Evolutionary conservation across 2,113 vertebrate genomes (phyloP).

Genomic region (Rostratula benghalensis): DNA sequence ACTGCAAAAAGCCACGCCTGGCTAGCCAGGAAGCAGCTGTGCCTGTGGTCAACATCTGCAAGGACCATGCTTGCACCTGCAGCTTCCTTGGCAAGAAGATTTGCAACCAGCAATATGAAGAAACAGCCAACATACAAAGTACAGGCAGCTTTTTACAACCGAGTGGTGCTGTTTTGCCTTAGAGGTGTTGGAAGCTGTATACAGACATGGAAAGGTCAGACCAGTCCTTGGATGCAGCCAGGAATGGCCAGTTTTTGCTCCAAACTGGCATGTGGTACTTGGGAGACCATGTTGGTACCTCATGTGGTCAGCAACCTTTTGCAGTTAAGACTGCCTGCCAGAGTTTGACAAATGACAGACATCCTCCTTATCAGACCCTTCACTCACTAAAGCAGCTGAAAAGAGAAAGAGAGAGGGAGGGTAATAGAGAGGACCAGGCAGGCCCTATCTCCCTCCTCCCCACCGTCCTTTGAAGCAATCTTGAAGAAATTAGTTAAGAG

Average conservation of each 20-base stretch:
- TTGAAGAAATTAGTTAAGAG: neutral
- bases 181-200: neutral
- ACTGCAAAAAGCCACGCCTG: neutral
- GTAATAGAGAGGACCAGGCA: neutral
- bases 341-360: neutral
- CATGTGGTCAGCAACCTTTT: neutral
- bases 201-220: neutral
- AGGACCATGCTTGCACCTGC: neutral
- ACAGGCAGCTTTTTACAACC: neutral
- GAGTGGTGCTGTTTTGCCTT: neutral
- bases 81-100: neutral
- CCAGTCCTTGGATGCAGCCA: neutral
- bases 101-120: neutral
- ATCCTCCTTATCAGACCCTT: neutral
- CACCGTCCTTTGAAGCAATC: neutral
- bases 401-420: neutral
- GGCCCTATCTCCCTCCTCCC: neutral
- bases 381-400: neutral
- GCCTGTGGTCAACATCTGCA: neutral
- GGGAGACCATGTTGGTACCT: neutral
- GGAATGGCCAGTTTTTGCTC: neutral
- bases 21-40: neutral
- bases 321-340: neutral
- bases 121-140: neutral
- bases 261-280: neutral